Conservation (phyloP, 1,140 invertebrate genomes). For the Drosophila azteca region DNA sequence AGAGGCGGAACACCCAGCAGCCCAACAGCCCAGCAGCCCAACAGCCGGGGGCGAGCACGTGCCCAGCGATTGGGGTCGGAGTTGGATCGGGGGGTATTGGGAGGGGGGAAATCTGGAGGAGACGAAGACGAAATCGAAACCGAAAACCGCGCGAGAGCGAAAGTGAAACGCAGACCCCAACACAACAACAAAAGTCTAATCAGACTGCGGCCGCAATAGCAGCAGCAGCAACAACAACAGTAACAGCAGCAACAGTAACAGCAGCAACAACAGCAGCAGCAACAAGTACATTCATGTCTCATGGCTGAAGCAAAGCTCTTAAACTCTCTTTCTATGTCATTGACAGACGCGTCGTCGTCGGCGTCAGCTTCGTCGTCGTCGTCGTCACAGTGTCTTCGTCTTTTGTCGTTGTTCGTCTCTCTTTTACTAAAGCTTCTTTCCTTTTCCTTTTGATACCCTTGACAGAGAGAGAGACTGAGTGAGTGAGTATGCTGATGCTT, state of each 20-base stretch:
- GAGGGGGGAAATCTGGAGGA: slow-evolving; percentile 37
- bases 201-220: slow-evolving; percentile 53
- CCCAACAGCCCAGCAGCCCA: no score
- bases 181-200: slow-evolving; percentile 74
- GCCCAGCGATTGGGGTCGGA: slow-evolving; percentile 19
- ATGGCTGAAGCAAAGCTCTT: slow-evolving; percentile 24
- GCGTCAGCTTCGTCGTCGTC: background rate
- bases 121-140: slow-evolving; percentile 49
- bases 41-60: slow-evolving; percentile 40
- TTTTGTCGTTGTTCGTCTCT: slow-evolving; percentile 37
- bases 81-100: slow-evolving; percentile 11
- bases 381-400: slow-evolving; percentile 26
- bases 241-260: background rate
- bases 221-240: slow-evolving; percentile 33
- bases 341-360: slow-evolving; percentile 65
- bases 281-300: slow-evolving; percentile 75
- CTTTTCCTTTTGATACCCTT: no score
- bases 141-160: slow-evolving; percentile 53
- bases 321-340: slow-evolving; percentile 81
- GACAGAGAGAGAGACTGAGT: no score
- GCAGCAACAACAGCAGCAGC: slow-evolving; percentile 44
- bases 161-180: slow-evolving; percentile 62
- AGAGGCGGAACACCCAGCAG: background rate
- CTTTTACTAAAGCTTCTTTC: slow-evolving; percentile 10
- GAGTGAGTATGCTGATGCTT: no score